Evolutionary conservation across 2,797 vertebrate species (phyloP).

Genomic region (Eulemur rubriventer): DNA sequence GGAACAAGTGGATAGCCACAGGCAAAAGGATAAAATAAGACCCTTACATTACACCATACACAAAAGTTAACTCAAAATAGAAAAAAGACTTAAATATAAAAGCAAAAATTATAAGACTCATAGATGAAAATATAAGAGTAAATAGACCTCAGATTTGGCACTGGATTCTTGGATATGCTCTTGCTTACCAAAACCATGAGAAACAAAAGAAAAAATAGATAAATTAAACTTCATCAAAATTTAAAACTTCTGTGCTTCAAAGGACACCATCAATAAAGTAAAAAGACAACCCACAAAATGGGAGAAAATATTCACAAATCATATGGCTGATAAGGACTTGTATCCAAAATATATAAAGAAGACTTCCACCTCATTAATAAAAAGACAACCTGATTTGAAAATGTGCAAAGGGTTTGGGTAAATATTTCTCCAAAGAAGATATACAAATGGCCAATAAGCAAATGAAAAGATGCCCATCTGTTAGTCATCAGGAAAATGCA

Average conservation of each 20-base stretch:
- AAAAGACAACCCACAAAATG: neutral
- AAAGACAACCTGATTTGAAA: conserved; percentile 9
- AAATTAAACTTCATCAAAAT: neutral
- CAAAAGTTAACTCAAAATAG: neutral
- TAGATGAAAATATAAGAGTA: neutral
- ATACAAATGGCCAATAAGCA: neutral
- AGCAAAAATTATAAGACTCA: neutral
- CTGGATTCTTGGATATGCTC: neutral
- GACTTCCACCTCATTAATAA: neutral
- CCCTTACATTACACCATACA: neutral
- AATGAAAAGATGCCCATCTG: neutral
- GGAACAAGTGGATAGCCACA: neutral
- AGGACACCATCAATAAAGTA: neutral
- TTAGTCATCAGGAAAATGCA: neutral
- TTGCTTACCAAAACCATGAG: neutral
- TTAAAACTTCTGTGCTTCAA: neutral
- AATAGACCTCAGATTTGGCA: neutral
- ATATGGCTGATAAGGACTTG: neutral
- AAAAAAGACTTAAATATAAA: neutral
- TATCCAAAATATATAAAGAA: neutral
- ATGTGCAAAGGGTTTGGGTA: neutral
- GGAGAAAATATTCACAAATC: neutral
- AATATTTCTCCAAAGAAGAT: neutral
- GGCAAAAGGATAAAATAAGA: neutral
- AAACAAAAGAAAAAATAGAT: neutral